Percentiles rank a stretch among this genome's conserved stretches.
Evolutionary conservation across 2,888 invertebrate genomes (phyloP).

Genomic region (Diplazon laetatorius): DNA sequence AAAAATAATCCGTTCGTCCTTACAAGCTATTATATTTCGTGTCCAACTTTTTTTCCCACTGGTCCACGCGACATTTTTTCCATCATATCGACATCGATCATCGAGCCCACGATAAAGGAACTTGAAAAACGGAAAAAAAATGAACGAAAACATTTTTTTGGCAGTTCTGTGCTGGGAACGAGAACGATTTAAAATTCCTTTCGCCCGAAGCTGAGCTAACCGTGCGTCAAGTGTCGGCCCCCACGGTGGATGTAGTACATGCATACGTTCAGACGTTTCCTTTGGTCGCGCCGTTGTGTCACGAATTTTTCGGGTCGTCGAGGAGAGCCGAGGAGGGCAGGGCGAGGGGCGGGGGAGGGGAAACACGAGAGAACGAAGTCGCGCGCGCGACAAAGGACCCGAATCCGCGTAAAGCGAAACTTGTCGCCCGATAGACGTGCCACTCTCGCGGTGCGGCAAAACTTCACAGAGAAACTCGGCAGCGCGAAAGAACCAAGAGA

Average conservation of each 20-base stretch:
- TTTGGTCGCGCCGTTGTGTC: constrained; percentile 60
- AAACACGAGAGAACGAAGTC: constrained; percentile 39
- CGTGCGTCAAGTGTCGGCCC: constrained; percentile 53
- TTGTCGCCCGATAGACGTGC: constrained; percentile 75
- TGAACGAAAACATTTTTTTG: neutral
- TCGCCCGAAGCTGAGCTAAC: constrained; percentile 17
- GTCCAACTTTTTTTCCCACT: no score
- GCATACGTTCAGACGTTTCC: constrained; percentile 50
- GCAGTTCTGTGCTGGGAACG: constrained; percentile 11
- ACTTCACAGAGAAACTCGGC: constrained; percentile 73
- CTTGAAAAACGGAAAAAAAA: neutral
- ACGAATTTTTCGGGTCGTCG: constrained; percentile 10
- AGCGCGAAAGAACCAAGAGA: constrained; percentile 32
- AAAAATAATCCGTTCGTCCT: no score
- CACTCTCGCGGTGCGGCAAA: constrained; percentile 73
- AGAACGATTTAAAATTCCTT: constrained; percentile 43
- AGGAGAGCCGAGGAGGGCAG: no score
- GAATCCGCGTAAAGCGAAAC: constrained; percentile 79
- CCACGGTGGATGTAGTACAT: constrained; percentile 8
- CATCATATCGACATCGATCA: no score
- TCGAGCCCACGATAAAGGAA: neutral
- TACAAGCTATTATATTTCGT: no score
- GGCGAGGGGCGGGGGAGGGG: neutral
- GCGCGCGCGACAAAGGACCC: constrained; percentile 76
- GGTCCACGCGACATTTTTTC: no score